phyloP scores from a whole-genome alignment of 1,140 invertebrate species.

The Drosophila varians region DNA sequence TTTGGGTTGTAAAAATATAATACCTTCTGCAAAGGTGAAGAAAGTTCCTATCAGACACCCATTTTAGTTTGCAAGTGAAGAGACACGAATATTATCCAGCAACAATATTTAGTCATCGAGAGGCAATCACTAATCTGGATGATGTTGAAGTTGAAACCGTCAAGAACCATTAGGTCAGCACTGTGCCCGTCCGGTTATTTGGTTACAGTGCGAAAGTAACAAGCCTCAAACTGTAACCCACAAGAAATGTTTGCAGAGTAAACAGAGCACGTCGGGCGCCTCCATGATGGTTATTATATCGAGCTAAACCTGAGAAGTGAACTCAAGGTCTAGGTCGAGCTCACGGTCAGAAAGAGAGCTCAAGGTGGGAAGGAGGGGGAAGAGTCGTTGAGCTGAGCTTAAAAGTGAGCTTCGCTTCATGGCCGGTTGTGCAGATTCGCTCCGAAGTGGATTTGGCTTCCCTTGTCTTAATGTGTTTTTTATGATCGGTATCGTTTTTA shows the following conservation, averaged over 20 bases:
- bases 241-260: neutral
- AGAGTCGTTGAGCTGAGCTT: conserved; percentile 66
- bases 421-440: conserved; percentile 10
- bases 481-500: conserved; percentile 52
- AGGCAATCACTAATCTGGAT: neutral
- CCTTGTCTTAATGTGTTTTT: conserved; percentile 36
- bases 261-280: conserved; percentile 20
- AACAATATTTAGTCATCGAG: neutral
- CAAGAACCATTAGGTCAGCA: neutral
- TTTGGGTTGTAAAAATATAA: too few relatives aligned
- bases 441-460: conserved; percentile 16
- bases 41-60: too few relatives aligned
- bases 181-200: neutral
- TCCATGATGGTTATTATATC: conserved; percentile 4
- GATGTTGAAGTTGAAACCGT: neutral
- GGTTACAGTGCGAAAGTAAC: neutral
- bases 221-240: neutral
- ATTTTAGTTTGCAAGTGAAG: too few relatives aligned
- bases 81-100: too few relatives aligned
- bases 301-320: conserved; percentile 1
- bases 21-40: too few relatives aligned
- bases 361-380: conserved; percentile 2
- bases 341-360: conserved; percentile 26
- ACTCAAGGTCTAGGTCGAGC: conserved; percentile 73
- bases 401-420: conserved; percentile 37